Evolutionary conservation across 2,113 vertebrate species (phyloP).

Genomic region (Peromyscus leucopus): DNA sequence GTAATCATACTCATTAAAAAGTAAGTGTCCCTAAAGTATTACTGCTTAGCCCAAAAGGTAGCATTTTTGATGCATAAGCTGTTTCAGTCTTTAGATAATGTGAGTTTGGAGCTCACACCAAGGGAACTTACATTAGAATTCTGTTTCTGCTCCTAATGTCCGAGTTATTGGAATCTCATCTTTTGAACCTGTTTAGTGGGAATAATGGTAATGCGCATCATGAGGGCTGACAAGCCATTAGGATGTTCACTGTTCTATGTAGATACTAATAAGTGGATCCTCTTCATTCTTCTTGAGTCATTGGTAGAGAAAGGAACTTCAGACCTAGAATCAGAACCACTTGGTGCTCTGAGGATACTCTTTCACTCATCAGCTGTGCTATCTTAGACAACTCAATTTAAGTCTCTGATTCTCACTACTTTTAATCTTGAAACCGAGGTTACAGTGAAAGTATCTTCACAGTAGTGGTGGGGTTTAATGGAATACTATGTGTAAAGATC

Average conservation of each 20-base stretch:
- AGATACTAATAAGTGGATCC: background rate
- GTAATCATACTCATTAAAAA: background rate
- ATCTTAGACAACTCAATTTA: background rate
- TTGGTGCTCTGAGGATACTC: background rate
- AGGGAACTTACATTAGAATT: background rate
- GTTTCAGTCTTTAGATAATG: background rate
- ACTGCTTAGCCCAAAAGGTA: background rate
- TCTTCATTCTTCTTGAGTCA: background rate
- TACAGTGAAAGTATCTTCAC: background rate
- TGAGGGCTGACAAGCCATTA: background rate
- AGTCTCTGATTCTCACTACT: background rate
- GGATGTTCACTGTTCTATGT: background rate
- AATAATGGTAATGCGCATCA: background rate
- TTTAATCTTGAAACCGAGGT: background rate
- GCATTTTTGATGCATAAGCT: background rate
- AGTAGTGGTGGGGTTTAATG: background rate
- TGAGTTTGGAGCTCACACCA: background rate
- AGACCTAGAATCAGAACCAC: background rate
- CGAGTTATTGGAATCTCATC: background rate
- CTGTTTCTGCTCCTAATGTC: background rate
- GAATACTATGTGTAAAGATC: background rate
- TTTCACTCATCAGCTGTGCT: background rate
- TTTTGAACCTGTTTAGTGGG: background rate
- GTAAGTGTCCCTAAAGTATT: background rate
- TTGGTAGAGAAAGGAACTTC: background rate